Evolutionary conservation across 1,140 invertebrate species (phyloP), one percentile per base, ranked within the genome.

Genomic region (Pantala flavescens): DNA sequence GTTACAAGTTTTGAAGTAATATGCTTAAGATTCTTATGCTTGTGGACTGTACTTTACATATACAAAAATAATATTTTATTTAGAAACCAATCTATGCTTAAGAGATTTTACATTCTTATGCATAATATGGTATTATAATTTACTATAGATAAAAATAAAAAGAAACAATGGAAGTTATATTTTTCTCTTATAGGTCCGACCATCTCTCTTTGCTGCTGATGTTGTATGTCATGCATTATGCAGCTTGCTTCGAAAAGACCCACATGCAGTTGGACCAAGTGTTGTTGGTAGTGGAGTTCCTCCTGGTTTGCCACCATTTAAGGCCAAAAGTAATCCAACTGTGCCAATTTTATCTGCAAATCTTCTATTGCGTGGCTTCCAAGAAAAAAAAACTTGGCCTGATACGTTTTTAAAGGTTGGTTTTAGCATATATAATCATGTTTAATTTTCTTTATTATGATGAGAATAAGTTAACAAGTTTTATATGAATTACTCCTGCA

Each of bases 341-440:
- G 88, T 93, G n/a, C 90, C 93, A 76, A 90, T 96, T 16, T 81
- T 97, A 14, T 91, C 92, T 43, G 91, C 93, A 74, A 97, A 95
- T 84, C 85, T 98, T 76, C 83, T 98, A 21, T 88, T 93, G 81
- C 86, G 89, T 76, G 93, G 91, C 16, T 96, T 91, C 83, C 85
- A 88, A 70, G 94, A 94, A 28, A 88, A 87, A 74, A 87, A 86
- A 71, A 88, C 88, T 75, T 94, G 92, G 92, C 92, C 92, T 7
- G 91, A 93, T 78, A 84, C 86, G 74, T 91, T 94, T 82, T 84
- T 91, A 3, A 91, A 90, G 85, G 90, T 91, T 36, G 81, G 80
- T 71, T 78, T 72, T 43, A 24, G 10, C 12, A 7, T 36, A 36
- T 36, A 5, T 2, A 36, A 36, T 2, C 28, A 36, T 36, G 3